These are phyloP conservation scores for Nothobranchius kuhntae DNA, from an alignment of 2,113 vertebrate genomes.

Conservation along the genomic window DNA sequence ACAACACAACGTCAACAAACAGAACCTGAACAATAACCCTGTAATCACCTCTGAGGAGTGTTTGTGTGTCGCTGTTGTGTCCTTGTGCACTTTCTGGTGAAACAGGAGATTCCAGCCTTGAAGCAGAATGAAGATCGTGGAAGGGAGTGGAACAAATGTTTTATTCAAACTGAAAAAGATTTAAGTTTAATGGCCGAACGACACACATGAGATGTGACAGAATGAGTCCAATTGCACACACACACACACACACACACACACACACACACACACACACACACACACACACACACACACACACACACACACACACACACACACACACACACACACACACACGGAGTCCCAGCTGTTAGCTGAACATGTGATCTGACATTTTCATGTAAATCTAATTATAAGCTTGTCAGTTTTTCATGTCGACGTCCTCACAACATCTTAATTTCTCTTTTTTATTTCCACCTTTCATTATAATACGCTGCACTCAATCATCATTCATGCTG, in stretches of 20 bases:
- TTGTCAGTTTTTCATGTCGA: background rate
- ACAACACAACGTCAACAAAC: too few species aligned
- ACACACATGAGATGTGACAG: constrained; percentile 44
- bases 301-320: background rate
- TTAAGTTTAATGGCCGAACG: constrained; percentile 30
- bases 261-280: background rate
- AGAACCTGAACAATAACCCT: too few species aligned
- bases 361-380: background rate
- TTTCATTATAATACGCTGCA: too few species aligned
- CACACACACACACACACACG: background rate
- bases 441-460: too few species aligned
- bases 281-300: background rate
- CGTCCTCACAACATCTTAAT: background rate
- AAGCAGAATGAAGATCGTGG: background rate
- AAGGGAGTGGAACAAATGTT: constrained; percentile 21
- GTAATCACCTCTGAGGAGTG: too few species aligned
- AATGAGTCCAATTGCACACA: constrained; percentile 39
- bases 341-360: background rate
- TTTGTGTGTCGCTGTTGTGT: too few species aligned
- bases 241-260: too few species aligned
- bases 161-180: constrained; percentile 28
- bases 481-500: too few species aligned
- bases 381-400: background rate
- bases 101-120: background rate
- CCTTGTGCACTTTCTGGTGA: too few species aligned